Base-by-base conservation (phyloP, 2,888 invertebrate genomes). In the Thyatira batis region DNA sequence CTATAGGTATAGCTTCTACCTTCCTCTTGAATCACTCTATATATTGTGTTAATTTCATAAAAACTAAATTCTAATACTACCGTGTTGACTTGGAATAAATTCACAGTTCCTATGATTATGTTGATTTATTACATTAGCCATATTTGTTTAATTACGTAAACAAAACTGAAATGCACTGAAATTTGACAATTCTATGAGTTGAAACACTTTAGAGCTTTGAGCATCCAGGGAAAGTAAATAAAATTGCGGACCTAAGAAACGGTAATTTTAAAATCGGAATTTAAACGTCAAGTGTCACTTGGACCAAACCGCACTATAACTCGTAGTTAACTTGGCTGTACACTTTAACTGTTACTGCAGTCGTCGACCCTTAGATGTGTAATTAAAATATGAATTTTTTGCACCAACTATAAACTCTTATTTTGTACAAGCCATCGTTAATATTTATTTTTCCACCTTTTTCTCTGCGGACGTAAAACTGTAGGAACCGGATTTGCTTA, bases 271-370 rank as follows among this genome's bases (percentile, higher is more conserved):
- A 9, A 44, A 20, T 20, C 8, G 9, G 21, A 9, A n/a, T 21
- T 21, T 5, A 10, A 20, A 45, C 20, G 9, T 23, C 11, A 13
- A 46, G 5, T 23, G 8, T 60, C 11, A 44, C 51, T 75, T 76
- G 13, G 2, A 52, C 61, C 71, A 58, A 1, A 50, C 53, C 45
- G 52, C 50, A 51, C 60, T 70, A 78, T 82, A 80, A 82, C 78
- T 81, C 78, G 74, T 66, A 77, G 78, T 83, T 83, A 81, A 80
- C 78, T 77, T 71, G 65, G 72, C 78, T 73, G 74, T 73, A 76
- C 73, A 67, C 73, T 81, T 64, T 77, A 79, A 80, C 75, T 71
- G 74, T 76, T 68, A 75, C 71, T 71, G 69, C 70, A 65, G 63
- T 60, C 61, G 61, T 65, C 62, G 66, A 60, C 65, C 65, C 69